A percentile compares a stretch with the other conserved stretches of the same genome.
Conservation (phyloP, 2,888 invertebrate species). For the Chesias legatella region DNA sequence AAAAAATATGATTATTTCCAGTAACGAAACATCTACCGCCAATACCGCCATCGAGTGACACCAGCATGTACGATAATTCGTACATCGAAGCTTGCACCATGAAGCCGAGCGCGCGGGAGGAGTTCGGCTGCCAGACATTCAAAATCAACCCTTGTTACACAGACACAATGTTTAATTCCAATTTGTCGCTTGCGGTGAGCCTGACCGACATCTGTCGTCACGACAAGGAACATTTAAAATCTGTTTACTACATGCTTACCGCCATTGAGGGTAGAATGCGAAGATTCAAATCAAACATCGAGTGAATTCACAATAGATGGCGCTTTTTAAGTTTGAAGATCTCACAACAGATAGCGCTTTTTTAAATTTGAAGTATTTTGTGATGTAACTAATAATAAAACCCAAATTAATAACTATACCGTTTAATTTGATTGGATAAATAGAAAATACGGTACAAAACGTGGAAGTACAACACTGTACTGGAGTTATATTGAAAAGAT, state of each 20-base stretch:
- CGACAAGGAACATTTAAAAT: conserved; percentile 51
- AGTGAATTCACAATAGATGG: conserved; percentile 6
- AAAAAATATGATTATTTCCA: conserved; percentile 37
- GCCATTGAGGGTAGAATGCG: conserved; percentile 65
- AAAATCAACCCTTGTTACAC: conserved; percentile 15
- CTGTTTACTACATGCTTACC: conserved; percentile 53
- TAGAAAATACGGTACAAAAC: conserved; percentile 27
- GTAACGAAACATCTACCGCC: conserved; percentile 43
- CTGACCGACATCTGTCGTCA: conserved; percentile 49
- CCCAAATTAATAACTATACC: conserved; percentile 25
- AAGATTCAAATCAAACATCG: conserved; percentile 46
- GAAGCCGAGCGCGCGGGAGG: conserved; percentile 53
- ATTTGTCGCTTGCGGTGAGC: conserved; percentile 40
- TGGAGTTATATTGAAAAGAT: conserved; percentile 14
- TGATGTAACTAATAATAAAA: conserved; percentile 14
- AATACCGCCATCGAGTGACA: conserved; percentile 36
- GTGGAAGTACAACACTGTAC: conserved; percentile 15
- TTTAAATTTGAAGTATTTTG: conserved; percentile 5
- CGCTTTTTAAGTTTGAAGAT: no score
- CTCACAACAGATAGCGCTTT: conserved; percentile 3
- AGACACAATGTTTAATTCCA: conserved; percentile 19
- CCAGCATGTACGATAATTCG: conserved; percentile 15
- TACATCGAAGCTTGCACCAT: conserved; percentile 48
- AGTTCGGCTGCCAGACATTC: conserved; percentile 46
- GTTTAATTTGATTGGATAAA: conserved; percentile 33